Percentiles rank a stretch among this genome's conserved stretches.
Conservation (phyloP, 2,113 vertebrate genomes). For the Rutilus rutilus region DNA sequence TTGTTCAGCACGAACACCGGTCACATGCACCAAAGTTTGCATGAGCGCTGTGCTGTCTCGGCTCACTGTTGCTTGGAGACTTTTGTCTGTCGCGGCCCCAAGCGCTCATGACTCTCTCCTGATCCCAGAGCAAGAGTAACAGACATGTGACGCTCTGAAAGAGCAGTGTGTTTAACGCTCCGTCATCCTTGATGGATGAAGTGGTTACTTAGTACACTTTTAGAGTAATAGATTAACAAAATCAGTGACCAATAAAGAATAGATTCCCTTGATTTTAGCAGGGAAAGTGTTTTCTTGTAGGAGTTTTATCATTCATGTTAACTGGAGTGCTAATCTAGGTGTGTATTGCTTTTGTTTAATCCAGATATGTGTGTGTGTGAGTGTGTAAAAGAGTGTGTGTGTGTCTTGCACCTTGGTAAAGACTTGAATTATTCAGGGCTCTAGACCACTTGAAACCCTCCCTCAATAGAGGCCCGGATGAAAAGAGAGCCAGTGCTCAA, state of each 20-base stretch:
- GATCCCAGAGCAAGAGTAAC: not conserved
- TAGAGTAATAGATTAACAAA: not conserved
- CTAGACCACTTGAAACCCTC: constrained; percentile 45
- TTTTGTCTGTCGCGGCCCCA: not conserved
- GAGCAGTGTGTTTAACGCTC: not conserved
- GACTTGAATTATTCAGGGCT: constrained; percentile 53
- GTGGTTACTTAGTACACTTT: constrained; percentile 6
- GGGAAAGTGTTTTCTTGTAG: not conserved
- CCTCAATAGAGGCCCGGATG: constrained; percentile 17
- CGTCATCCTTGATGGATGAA: not conserved
- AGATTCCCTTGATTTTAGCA: not conserved
- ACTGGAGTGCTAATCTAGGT: not conserved
- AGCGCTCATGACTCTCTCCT: not conserved
- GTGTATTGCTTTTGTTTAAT: not conserved
- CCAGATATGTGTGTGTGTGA: not conserved
- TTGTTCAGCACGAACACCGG: not conserved
- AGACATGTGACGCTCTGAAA: not conserved
- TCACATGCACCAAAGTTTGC: not conserved
- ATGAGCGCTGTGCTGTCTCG: not conserved
- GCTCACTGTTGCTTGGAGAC: not conserved
- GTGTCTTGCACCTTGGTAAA: constrained; percentile 39
- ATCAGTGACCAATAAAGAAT: not conserved
- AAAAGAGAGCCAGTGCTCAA: constrained; percentile 45
- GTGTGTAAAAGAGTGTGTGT: not conserved
- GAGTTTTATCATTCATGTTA: not conserved